These are phyloP conservation scores for Maccullochella peelii DNA, from an alignment of 2,113 vertebrate genomes.

Conservation along the genomic window DNA sequence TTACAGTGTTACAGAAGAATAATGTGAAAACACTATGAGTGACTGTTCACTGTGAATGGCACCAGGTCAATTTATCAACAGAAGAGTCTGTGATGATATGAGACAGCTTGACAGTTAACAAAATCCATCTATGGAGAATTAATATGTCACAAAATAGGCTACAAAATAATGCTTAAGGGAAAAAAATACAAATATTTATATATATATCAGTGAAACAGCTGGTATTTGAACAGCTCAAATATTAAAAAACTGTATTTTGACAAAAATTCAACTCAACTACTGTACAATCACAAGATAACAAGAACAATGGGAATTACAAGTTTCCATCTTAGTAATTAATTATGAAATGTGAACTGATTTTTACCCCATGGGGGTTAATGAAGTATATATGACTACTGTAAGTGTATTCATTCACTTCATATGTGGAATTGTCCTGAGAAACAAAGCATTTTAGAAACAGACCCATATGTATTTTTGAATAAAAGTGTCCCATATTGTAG, in stretches of 20 bases:
- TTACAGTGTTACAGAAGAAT: not conserved
- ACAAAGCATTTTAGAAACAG: not conserved
- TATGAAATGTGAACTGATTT: not conserved
- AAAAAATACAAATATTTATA: too few species aligned
- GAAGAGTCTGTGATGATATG: not conserved
- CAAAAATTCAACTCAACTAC: not conserved
- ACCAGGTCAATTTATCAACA: not conserved
- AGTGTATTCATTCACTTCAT: not conserved
- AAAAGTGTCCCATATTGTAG: not conserved
- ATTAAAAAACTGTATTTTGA: not conserved
- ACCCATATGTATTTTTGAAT: not conserved
- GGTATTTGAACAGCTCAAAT: not conserved
- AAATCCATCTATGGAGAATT: not conserved
- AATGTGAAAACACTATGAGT: not conserved
- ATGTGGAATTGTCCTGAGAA: not conserved
- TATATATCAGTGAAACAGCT: too few species aligned
- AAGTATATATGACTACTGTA: not conserved
- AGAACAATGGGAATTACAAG: too few species aligned
- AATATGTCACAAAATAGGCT: not conserved
- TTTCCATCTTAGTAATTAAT: not conserved
- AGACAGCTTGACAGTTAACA: not conserved
- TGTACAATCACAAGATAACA: not conserved
- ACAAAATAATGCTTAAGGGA: not conserved
- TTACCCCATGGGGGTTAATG: not conserved
- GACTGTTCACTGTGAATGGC: not conserved